Conservation (phyloP, 2,888 invertebrate species). For the Drosophila niveifrons region DNA sequence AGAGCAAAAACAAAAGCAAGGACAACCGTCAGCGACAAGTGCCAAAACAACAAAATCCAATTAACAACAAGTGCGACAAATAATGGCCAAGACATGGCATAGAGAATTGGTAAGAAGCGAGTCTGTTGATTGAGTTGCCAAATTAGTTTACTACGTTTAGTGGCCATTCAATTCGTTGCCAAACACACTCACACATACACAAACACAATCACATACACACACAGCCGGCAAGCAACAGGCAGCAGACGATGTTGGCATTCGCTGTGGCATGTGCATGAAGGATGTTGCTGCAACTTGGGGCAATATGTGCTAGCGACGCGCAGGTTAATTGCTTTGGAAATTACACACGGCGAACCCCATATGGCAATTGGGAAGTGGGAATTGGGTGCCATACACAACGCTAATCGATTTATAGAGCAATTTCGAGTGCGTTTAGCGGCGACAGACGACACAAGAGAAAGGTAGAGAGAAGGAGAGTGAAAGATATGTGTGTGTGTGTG, state of each 20-base stretch:
- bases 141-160: slow-evolving; percentile 57
- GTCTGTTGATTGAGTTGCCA: slow-evolving; percentile 67
- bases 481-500: not conserved
- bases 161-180: slow-evolving; percentile 39
- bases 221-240: slow-evolving; percentile 44
- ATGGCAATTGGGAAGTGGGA: slow-evolving; percentile 41
- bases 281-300: slow-evolving; percentile 59
- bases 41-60: slow-evolving; percentile 65
- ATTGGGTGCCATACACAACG: slow-evolving; percentile 35
- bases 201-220: slow-evolving; percentile 5
- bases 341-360: slow-evolving; percentile 60
- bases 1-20: not conserved
- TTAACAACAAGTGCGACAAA: slow-evolving; percentile 67
- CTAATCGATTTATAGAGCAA: slow-evolving; percentile 74
- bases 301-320: slow-evolving; percentile 39
- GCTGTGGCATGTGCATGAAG: slow-evolving; percentile 44
- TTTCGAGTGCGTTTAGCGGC: slow-evolving; percentile 50
- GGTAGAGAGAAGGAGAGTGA: not conserved
- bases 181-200: slow-evolving; percentile 22
- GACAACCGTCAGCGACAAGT: not conserved
- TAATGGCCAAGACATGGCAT: slow-evolving; percentile 41
- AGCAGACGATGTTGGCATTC: slow-evolving; percentile 21
- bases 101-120: slow-evolving; percentile 29
- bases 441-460: not conserved
- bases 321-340: slow-evolving; percentile 78